Percentiles rank a stretch among this genome's conserved stretches.
These are phyloP conservation scores for Pammene aurita DNA, from an alignment of 2,888 invertebrate species.

Conservation along the genomic window DNA sequence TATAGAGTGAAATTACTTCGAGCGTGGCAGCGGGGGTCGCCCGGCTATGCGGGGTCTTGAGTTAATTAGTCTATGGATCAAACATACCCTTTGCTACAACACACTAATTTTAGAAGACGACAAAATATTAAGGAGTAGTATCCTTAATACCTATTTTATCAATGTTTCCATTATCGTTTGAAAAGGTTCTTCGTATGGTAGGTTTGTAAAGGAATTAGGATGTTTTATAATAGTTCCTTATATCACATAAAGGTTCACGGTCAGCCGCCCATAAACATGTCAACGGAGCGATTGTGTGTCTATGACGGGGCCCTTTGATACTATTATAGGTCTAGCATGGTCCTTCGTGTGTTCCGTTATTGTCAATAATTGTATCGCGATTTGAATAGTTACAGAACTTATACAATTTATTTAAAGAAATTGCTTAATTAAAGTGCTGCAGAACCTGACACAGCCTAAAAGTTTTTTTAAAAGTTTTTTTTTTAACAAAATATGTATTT, in stretches of 20 bases:
- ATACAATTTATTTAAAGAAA: too few relatives aligned
- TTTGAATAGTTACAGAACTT: too few relatives aligned
- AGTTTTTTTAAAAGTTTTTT: too few relatives aligned
- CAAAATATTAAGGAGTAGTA: constrained; percentile 1
- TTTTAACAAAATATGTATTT: too few relatives aligned
- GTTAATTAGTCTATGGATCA: too few relatives aligned
- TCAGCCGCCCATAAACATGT: constrained; percentile 62
- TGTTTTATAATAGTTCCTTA: not conserved
- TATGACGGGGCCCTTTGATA: constrained; percentile 37
- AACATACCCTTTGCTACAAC: too few relatives aligned
- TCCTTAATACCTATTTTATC: constrained; percentile 2
- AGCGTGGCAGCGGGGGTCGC: too few relatives aligned
- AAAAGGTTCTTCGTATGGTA: not conserved
- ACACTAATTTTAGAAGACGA: constrained; percentile 11
- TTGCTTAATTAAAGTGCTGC: too few relatives aligned
- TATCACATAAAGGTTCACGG: constrained; percentile 31
- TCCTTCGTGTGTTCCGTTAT: not conserved
- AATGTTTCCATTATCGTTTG: not conserved
- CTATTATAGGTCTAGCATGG: constrained; percentile 27
- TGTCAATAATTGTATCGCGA: too few relatives aligned
- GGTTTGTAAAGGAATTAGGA: not conserved
- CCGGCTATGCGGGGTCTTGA: too few relatives aligned
- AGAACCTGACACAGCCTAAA: too few relatives aligned
- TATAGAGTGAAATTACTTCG: too few relatives aligned
- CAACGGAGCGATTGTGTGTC: constrained; percentile 56